Base-by-base conservation (phyloP, 2,113 vertebrate species). In the Centropristis striata region DNA sequence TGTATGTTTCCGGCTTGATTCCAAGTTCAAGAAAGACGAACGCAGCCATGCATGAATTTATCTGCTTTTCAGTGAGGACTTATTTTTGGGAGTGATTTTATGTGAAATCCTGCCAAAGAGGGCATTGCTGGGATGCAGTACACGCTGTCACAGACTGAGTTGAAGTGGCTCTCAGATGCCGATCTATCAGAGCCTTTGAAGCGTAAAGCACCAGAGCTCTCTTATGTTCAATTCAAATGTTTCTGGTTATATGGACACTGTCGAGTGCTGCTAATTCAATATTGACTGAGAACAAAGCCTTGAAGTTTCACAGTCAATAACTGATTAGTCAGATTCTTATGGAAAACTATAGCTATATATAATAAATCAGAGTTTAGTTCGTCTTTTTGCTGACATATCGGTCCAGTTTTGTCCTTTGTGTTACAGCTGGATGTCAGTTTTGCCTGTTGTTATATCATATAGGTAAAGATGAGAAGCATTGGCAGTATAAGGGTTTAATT, bases 141-240 rank as follows among this genome's bases (percentile, higher is more conserved):
- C 49, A 58, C 18, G 42, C 65, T 28, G 59, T 70, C 76, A 75
- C 47, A 84, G 65, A 63, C 5, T n/a, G 3, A 50, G 71, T 41
- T 80, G 84, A 87, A 87, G 90, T 83, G 77, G 53, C 51, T 93
- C 90, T 92, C 86, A 84, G 86, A 88, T 86, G 88, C 86, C 46
- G 65, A 86, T 88, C 90, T 78, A 23, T 55, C 59, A 84, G 78
- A 77, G 81, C 60, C 75, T 94, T 90, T 93, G 91, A 94, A 88
- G 91, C 92, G 85, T 87, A 84, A 91, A 90, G 83, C 83, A 7
- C 51, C 78, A n/a, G 55, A 67, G 57, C 69, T 78, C 67, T 53
- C 80, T 76, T 84, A 60, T 69, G 60, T 78, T 80, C 81, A 87
- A 84, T 89, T 73, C 61, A 77, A 88, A 85, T 61, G 75, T 85